Evolutionary conservation across 2,113 vertebrate species (phyloP), one percentile per base, ranked within the genome.

Genomic region (Delphinus delphis): DNA sequence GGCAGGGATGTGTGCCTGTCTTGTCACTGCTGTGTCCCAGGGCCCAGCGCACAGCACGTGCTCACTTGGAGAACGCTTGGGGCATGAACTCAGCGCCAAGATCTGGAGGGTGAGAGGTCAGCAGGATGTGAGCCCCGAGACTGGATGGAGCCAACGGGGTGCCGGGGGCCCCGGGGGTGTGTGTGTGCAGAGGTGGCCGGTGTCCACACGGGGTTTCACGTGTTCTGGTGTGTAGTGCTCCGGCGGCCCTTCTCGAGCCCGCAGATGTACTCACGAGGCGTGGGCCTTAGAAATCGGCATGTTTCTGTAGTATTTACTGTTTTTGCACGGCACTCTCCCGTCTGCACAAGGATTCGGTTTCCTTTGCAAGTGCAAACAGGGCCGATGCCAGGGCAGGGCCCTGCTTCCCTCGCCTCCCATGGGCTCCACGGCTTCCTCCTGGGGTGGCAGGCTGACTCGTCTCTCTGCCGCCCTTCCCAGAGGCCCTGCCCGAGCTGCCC

Each of bases 401-500:
- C 33, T 26, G 65, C 18, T 71, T 33, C 21, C 8, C 63, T 73
- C 6, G 14, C 8, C 41, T 17, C 6, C 58, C 14, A 2, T 81
- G 94, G 38, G 70, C 38, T 63, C 33, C n/a, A 3, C 26, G n/a
- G 25, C 23, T 3, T 23, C 2, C 50, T 10, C 18, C 71, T 50
- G 38, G 36, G n/a, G 7, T 21, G 6, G 17, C n/a, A 8, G 31
- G 15, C 7, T 44, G 55, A 63, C 33, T 50, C 14, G 2, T n/a
- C 36, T 73, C 53, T 95, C 36, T 10, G 21, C 77, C n/a, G 12
- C 38, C 15, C 6, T 67, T 8, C 31, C 8, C 96, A 99, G 99
- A 99, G 96, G 82, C 96, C 73, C 99, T 92, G 93, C 96, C 98
- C 0, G 99, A 99, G 63, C 97, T 98, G 13, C 96, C 97, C 38